Base-by-base conservation (phyloP, 64 coral and sea anemone genomes). In the Hydrozoanthus tunicans region DNA sequence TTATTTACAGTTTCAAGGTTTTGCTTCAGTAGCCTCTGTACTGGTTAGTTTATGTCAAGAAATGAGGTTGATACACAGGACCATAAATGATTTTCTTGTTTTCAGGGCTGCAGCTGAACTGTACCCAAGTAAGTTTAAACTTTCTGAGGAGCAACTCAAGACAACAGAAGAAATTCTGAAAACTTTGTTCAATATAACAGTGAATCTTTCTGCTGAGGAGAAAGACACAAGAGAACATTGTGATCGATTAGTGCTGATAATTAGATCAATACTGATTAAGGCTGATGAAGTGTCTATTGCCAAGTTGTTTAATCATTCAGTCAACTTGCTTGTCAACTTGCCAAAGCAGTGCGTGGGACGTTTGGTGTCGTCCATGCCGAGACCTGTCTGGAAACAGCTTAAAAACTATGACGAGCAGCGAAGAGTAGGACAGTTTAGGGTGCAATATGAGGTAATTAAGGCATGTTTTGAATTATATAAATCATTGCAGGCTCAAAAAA, bases 141-240 rank as follows among this genome's bases (percentile, higher is more conserved):
- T 94, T 77, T 62, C 24, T 27, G 90, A 92, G 63, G 73, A 95
- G 14, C 66, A 95, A 62, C 83, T 92, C 66, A 73, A 88, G 6
- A 59, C 94, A 62, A 90, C 92, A 61, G 91, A 79, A 70, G 97
- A 99, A 81, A 99, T 95, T 71, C 70, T 99, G n/a, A 99, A 99
- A 89, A 91, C 81, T 5, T 68, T 99, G 74, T 99, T 99, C 78
- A 99, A 99, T 75, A 77, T 99, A 7, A 95, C 97, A 53, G 90
- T 99, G n/a, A 92, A 90, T n/a, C 51, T 99, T 2, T 92, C 78
- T 85, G 93, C 89, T 17, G 81, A 93, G 17, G 91, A 91, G 6
- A 89, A 91, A 15, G 91, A 95, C 69, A 95, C 92, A 9, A 62
- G 70, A 67, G 94, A 96, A 90, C 94, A 95, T 51, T 95, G 91